Base-by-base conservation (phyloP, 2,888 invertebrate genomes). In the Bembecia ichneumoniformis region DNA sequence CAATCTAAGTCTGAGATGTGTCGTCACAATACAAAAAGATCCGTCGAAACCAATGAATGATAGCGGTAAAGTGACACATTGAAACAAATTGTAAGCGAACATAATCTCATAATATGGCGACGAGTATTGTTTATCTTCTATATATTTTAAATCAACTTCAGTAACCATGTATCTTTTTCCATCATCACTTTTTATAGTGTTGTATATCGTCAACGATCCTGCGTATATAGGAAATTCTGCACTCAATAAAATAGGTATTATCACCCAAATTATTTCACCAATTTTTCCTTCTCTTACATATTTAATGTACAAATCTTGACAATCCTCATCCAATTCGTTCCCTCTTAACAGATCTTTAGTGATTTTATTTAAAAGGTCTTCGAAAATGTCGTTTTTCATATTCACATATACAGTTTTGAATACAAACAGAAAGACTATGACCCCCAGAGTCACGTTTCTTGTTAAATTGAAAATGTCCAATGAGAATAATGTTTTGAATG, bases 31-130 rank as follows among this genome's bases (percentile, higher is more conserved):
- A 49, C 81, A 79, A 50, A 79, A 81, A 0, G 77, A 77, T 0
- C 79, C 78, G 36, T 81, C 82, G 10, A 81, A 71, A 1, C 81
- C 80, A 3, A 64, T 57, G 51, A 71, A 82, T 36, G 71, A 71
- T 2, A 74, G 72, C 1, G 68, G 58, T 0, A 82, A 58, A 3
- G 69, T 56, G 1, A 74, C 35, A 34, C 71, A 71, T 47, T 73
- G 71, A 0, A 64, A 9, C 17, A 72, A 62, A 47, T 69, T 77
- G 55, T 75, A 79, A 0, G 66, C 71, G 51, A 77, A 82, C 47
- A 77, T 59, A 1, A 72, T 54, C 52, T 81, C 71, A 46, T 74
- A 82, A 53, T 76, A 77, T 1, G 81, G 82, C 3, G 73, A 59
- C 13, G 75, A 69, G 51, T 65, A 72, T 52, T 82, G 79, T 47